Evolutionary conservation across 2,797 vertebrate species (phyloP), one percentile per base, ranked within the genome.

Genomic region (Potorous gilbertii): DNA sequence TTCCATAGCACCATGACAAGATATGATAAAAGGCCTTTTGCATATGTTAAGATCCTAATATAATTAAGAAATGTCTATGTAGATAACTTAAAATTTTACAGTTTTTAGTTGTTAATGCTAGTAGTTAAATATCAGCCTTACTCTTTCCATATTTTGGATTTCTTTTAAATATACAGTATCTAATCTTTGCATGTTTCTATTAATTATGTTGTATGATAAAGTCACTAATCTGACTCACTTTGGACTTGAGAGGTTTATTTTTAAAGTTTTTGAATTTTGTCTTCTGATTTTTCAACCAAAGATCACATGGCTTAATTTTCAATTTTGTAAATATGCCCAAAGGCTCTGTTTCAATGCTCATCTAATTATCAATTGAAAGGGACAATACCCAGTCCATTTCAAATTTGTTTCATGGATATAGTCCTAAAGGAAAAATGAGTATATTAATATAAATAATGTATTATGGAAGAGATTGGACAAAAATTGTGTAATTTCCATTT

Each of bases 291-390:
- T 93, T 56, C 31, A 89, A 57, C 57, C 18, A 90, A 27, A 28
- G 12, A 90, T 56, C 92, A 56, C 14, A 91, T 74, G 5, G 5
- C 74, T 90, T 95, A 94, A 11, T 92, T 95, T 18, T 94, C 56
- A 93, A 55, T 94, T 96, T 90, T 93, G 10, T 18, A 94, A 93
- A 90, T 66, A 62, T 27, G 89, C 4, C 4, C 40, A 92, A 28
- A 92, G 24, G 11, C 2, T 94, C 95, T 93, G 12, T 93, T 90
- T 95, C 40, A 95, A 74, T 92, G 27, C 89, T 93, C 8, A 90
- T 52, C 40, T 55, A 95, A 54, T 28, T 56, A 9, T 89, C 92
- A 27, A 95, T 91, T 29, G 3, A 95, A 94, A 90, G 46, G 0
- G 50, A 94, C 16, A 81, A 90, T 56, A 28, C 57, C 57, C 5